phyloP scores from a whole-genome alignment of 1,140 invertebrate genomes.

The Drosophila bocqueti region DNA sequence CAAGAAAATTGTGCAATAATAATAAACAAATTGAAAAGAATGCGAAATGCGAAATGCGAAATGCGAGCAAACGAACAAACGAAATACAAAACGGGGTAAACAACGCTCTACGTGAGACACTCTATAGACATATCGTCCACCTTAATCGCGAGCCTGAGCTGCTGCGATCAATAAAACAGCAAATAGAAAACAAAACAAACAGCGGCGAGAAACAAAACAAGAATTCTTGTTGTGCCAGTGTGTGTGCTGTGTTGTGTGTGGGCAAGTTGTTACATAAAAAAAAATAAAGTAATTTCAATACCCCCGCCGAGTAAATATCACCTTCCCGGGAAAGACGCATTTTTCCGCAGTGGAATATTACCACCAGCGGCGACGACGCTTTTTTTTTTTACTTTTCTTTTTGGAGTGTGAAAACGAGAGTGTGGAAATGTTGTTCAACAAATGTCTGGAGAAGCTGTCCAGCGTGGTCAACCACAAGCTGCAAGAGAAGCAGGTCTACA shows the following conservation, averaged over 20 bases:
- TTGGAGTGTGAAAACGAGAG: slow-evolving; percentile 23
- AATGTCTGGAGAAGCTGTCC: slow-evolving; percentile 79
- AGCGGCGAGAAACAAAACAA: slow-evolving; percentile 42
- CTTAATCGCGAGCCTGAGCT: slow-evolving; percentile 28
- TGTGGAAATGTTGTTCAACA: slow-evolving; percentile 78
- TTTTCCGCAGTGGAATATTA: slow-evolving; percentile 45
- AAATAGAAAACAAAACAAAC: slow-evolving; percentile 39
- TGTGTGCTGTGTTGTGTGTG: slow-evolving; percentile 20
- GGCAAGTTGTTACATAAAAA: slow-evolving; percentile 64
- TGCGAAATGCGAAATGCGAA: neutral
- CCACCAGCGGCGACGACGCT: neutral
- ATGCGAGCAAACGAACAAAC: no score
- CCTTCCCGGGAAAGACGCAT: slow-evolving; percentile 27
- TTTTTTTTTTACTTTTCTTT: slow-evolving; percentile 16
- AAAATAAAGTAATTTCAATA: neutral
- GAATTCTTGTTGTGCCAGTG: slow-evolving; percentile 35
- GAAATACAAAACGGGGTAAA: neutral
- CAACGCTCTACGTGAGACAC: slow-evolving; percentile 27
- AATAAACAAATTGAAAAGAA: slow-evolving; percentile 25
- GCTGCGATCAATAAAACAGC: slow-evolving; percentile 31
- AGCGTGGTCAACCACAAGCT: slow-evolving; percentile 76
- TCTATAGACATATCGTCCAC: slow-evolving; percentile 9
- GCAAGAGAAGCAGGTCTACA: slow-evolving; percentile 69
- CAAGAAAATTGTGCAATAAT: slow-evolving; percentile 78
- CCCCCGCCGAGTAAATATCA: neutral